Percentiles rank a stretch among this genome's conserved stretches.
These are phyloP conservation scores for Chascanopsetta lugubris DNA, from an alignment of 2,113 vertebrate species.

Conservation along the genomic window DNA sequence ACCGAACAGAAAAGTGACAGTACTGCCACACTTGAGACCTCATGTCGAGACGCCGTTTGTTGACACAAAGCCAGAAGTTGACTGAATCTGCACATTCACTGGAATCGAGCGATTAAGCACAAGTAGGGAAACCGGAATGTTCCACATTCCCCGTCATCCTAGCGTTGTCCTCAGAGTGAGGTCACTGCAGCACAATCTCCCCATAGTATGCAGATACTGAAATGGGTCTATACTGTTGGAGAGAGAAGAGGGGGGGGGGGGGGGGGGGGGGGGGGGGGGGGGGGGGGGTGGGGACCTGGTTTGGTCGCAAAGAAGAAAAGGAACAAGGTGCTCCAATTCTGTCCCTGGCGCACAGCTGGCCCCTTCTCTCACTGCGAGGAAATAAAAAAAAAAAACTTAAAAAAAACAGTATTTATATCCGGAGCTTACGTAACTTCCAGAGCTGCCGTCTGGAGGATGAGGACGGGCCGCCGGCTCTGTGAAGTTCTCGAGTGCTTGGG, in stretches of 20 bases:
- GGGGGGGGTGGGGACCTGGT: conserved; percentile 52
- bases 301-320: conserved; percentile 60
- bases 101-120: conserved; percentile 14
- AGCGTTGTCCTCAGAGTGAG: conserved; percentile 35
- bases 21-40: no score
- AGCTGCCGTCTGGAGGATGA: conserved; percentile 55
- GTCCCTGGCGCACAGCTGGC: conserved; percentile 73
- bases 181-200: conserved; percentile 54
- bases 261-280: conserved; percentile 52
- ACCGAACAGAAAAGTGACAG: no score
- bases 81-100: conserved; percentile 28
- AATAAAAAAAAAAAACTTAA: conserved; percentile 51
- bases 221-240: conserved; percentile 60
- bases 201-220: conserved; percentile 36
- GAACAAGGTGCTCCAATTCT: conserved; percentile 82
- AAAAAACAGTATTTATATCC: conserved; percentile 67
- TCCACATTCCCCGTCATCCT: conserved; percentile 45
- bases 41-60: no score
- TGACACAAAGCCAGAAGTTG: not conserved
- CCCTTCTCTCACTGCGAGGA: conserved; percentile 61
- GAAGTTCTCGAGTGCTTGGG: conserved; percentile 39
- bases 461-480: conserved; percentile 16
- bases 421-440: conserved; percentile 62
- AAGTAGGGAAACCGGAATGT: conserved; percentile 30
- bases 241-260: conserved; percentile 44